Evolutionary conservation across 2,797 vertebrate species (phyloP).

Genomic region (Centropyge bicolor): DNA sequence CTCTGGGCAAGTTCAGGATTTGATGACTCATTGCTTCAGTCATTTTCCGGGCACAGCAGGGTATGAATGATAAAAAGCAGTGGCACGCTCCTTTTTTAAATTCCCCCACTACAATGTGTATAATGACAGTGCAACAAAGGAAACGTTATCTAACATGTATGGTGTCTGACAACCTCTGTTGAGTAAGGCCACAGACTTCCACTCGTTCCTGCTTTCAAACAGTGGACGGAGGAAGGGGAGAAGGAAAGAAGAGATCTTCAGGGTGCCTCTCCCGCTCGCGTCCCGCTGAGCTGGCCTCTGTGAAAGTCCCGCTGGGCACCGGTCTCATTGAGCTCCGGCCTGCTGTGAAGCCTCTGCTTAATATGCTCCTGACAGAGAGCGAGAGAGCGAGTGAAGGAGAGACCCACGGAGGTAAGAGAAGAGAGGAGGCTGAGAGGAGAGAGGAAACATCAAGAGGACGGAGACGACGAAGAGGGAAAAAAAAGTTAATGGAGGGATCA

Average conservation of each 20-base stretch:
- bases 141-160: conserved; percentile 28
- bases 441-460: conserved; percentile 50
- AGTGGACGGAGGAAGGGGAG: conserved; percentile 34
- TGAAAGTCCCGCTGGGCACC: conserved; percentile 51
- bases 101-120: not conserved
- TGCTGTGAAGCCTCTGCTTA: conserved; percentile 66
- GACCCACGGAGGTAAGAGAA: conserved; percentile 18
- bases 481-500: conserved; percentile 47
- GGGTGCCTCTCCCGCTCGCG: conserved; percentile 39
- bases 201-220: conserved; percentile 13
- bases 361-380: conserved; percentile 66
- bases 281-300: conserved; percentile 55
- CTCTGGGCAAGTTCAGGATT: not conserved
- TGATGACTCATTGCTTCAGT: conserved; percentile 38
- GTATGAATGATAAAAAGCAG: conserved; percentile 12
- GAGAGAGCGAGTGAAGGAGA: conserved; percentile 38
- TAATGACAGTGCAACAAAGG: conserved; percentile 24
- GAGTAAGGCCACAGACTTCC: conserved; percentile 24
- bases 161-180: conserved; percentile 34
- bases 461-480: conserved; percentile 16
- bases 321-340: conserved; percentile 70
- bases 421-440: conserved; percentile 34
- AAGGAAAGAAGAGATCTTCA: conserved; percentile 31
- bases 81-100: conserved; percentile 16
- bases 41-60: conserved; percentile 29